Base-by-base conservation (phyloP, 2,113 vertebrate genomes). In the Lagopus muta region DNA sequence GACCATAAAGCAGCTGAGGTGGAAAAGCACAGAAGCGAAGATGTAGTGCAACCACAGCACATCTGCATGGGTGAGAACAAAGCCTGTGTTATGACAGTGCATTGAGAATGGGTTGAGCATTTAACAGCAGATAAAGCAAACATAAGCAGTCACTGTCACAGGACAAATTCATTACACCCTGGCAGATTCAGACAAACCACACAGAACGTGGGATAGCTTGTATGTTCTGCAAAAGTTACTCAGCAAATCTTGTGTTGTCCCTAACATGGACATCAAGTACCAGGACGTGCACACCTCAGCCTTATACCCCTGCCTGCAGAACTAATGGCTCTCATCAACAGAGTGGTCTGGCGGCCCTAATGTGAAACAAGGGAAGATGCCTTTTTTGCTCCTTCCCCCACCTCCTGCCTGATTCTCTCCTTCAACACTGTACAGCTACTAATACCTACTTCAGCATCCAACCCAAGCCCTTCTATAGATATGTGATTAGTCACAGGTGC, bases 151-250 rank as follows among this genome's bases (percentile, higher is more conserved):
- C 62, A 10, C 22, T 14, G 71, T 57, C 57, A 34, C 50, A 1
- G 42, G 6, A 11, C 10, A 66, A 88, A 82, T 30, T 18, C 80
- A 6, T 43, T 11, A 13, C 71, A 40, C 27, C 16, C 81, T 34
- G 38, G 19, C 19, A 45, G 43, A 43, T 2, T 38, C 57, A 40
- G 74, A 58, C 6, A 62, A 89, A 38, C 38, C 4, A 2, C 4
- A 1, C 42, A 60, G n/a, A 14, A 43, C 0, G 0, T 17, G 71
- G n/a, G 47, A 43, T 1, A n/a, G 45, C 34, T 30, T 3, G 0
- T 1, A 8, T 0, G 0, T 12, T 7, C 28, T n/a, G n/a, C 85
- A 52, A 5, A 54, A 69, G 47, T 7, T 11, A 19, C 60, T 73
- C 84, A 65, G 22, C 34, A 64, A 8, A 43, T 5, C 78, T 66